Evolutionary conservation across 1,140 invertebrate species (phyloP), one percentile per base, ranked within the genome.

Genomic region (Nixonia krombeini): DNA sequence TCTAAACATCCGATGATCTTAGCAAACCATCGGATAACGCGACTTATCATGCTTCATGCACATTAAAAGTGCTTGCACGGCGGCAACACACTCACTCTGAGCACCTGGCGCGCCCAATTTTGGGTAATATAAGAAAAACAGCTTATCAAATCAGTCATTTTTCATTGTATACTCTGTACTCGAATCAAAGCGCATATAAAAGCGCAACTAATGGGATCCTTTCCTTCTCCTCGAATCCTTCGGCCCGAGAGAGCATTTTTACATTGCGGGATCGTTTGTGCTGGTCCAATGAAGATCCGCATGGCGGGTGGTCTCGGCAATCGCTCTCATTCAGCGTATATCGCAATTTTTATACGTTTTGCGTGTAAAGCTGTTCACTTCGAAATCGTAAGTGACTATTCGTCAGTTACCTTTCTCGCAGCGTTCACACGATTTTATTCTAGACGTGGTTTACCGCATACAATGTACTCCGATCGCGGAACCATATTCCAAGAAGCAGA

Each of bases 401-500:
- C 46, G 0, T 5, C 45, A 0, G 28, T 35, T 0, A 21, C 56
- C 0, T 42, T 59, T 21, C 10, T 59, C 5, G 38, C 38, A 0
- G n/a, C 28, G 0, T 5, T 31, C 8, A 23, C 25, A n/a, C 7
- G 56, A 15, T 35, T 59, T 8, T 25, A 17, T 0, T 41, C 46
- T 0, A 23, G 46, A 0, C 13, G 38, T 0, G 56, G 38, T 0
- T 29, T 15, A 0, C 46, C 46, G 1, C 0, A 7, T 0, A 8
- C 3, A 0, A 23, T 59, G 4, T 46, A 53, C 4, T 28, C 29
- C 0, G 58, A 46, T 5, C 26, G 35, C 3, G 26, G n/a, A n/a
- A n/a, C n/a, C n/a, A n/a, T n/a, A n/a, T 65, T 58, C 12, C 49
- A 56, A 1, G 61, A 47, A 0, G 46, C 56, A n/a, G n/a, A n/a